Percentiles rank a stretch among this genome's conserved stretches.
These are phyloP conservation scores for Lineus longissimus DNA, from an alignment of 1,140 invertebrate genomes.

Conservation along the genomic window DNA sequence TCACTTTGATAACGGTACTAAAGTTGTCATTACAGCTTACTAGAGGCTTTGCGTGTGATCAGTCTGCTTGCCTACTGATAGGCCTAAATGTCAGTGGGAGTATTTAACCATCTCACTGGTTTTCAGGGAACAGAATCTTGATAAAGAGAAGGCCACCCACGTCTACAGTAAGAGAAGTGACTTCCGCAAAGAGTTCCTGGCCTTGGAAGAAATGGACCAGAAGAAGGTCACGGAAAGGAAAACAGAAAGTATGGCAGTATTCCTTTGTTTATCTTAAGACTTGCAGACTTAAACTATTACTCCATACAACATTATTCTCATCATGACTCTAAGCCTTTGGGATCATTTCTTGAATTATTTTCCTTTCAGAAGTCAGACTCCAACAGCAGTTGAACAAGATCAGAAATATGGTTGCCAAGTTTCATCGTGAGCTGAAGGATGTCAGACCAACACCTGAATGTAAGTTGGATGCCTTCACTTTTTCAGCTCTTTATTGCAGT, in stretches of 20 bases:
- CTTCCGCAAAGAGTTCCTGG: slow-evolving; percentile 36
- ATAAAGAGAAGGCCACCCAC: slow-evolving; percentile 43
- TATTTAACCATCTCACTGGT: no score
- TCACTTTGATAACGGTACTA: no score
- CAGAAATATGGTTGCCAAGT: slow-evolving; percentile 43
- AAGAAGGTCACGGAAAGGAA: slow-evolving; percentile 34
- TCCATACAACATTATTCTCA: no score
- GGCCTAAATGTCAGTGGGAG: no score
- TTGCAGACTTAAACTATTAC: background rate
- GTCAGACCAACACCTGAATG: slow-evolving; percentile 49
- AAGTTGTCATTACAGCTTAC: no score
- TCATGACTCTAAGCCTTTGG: no score
- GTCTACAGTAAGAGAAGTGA: slow-evolving; percentile 43
- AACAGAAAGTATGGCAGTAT: slow-evolving; percentile 32
- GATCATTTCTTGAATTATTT: slow-evolving; percentile 6
- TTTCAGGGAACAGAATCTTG: slow-evolving; percentile 39
- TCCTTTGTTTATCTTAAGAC: background rate
- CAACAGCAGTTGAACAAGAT: slow-evolving; percentile 44
- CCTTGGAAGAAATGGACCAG: slow-evolving; percentile 34
- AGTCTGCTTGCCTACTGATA: no score
- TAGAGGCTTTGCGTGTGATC: no score
- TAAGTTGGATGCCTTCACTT: slow-evolving; percentile 29
- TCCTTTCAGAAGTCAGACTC: slow-evolving; percentile 35
- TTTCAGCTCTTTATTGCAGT: no score
- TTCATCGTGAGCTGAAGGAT: slow-evolving; percentile 44